Percentiles rank a stretch among this genome's conserved stretches.
phyloP scores from a whole-genome alignment of 2,888 invertebrate species.

The Erpobdella octoculata region DNA sequence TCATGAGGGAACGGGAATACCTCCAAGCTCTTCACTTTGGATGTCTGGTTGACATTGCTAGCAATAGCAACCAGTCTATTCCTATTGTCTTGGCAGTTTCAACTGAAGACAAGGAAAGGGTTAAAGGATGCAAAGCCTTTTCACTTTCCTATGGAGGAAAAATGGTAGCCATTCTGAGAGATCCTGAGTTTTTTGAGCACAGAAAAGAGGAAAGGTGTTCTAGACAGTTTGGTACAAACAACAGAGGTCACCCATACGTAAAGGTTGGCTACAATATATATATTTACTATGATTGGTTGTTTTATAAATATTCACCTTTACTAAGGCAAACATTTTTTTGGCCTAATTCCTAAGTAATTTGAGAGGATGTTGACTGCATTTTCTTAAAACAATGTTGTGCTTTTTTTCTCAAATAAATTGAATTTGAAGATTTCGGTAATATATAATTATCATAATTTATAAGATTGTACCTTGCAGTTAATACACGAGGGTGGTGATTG shows the following conservation, averaged over 20 bases:
- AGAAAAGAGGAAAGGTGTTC: conserved; percentile 84
- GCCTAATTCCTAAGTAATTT: too few species aligned
- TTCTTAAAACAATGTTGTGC: too few species aligned
- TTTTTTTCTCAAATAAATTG: neutral
- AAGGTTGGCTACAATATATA: conserved; percentile 59
- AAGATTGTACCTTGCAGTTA: conserved; percentile 58
- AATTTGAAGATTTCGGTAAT: neutral
- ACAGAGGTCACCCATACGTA: conserved; percentile 79
- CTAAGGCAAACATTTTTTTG: too few species aligned
- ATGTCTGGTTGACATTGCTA: conserved; percentile 62
- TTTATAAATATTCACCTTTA: too few species aligned
- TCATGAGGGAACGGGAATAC: conserved; percentile 92
- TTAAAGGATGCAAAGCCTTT: conserved; percentile 59
- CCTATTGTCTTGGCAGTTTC: conserved; percentile 82
- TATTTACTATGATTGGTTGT: too few species aligned
- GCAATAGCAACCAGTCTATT: conserved; percentile 77
- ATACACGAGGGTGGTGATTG: conserved; percentile 86
- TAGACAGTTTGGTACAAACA: conserved; percentile 82
- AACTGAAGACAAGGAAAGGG: conserved; percentile 63
- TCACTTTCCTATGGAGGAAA: conserved; percentile 51
- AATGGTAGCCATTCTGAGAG: conserved; percentile 51
- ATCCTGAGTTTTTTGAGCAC: conserved; percentile 86
- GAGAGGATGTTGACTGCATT: too few species aligned
- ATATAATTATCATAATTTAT: neutral
- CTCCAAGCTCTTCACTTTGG: conserved; percentile 85